Conservation (phyloP, 2,113 vertebrate species). For the Australoheros scitulus region DNA sequence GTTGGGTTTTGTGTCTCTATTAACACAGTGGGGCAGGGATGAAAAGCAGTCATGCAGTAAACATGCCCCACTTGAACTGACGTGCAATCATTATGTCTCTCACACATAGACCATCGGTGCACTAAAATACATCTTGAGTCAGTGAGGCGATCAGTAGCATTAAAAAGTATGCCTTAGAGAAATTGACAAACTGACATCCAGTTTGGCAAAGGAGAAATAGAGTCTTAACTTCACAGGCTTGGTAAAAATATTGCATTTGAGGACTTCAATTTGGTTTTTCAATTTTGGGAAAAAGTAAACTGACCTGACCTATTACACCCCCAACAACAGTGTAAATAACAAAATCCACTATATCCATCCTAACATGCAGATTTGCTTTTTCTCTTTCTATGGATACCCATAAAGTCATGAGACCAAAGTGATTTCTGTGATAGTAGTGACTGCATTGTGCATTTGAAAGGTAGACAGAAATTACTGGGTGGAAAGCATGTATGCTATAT, state of each 20-base stretch:
- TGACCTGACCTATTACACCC: too few relatives aligned
- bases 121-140: background rate
- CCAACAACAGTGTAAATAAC: too few relatives aligned
- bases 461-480: background rate
- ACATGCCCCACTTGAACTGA: conserved; percentile 38
- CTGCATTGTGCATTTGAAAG: background rate
- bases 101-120: background rate
- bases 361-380: background rate
- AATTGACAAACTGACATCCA: background rate
- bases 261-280: background rate
- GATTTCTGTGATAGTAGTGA: background rate
- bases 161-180: background rate
- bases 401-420: background rate
- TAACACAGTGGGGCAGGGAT: conserved; percentile 20
- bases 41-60: conserved; percentile 58
- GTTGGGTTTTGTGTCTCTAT: conserved; percentile 26
- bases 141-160: background rate
- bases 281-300: background rate
- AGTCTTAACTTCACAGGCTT: background rate
- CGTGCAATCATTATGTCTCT: background rate
- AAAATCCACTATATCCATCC: background rate
- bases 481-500: background rate
- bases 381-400: background rate
- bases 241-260: background rate
- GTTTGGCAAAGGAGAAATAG: background rate